Conservation (phyloP, 1,140 invertebrate species). For the Atopsyche davidsoni region DNA sequence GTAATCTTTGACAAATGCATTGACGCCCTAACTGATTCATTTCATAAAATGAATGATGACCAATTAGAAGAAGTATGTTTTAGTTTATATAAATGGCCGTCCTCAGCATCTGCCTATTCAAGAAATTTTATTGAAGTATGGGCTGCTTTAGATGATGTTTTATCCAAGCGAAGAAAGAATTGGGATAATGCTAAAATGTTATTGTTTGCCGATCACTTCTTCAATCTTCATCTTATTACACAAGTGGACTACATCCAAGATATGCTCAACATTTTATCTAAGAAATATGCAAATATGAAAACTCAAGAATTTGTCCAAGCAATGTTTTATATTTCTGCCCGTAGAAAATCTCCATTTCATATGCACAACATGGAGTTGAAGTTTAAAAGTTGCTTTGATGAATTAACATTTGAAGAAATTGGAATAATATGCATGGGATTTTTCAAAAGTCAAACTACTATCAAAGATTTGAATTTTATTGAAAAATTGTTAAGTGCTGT, state of each 20-base stretch:
- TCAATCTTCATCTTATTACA: slow-evolving; percentile 38
- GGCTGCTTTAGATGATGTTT: slow-evolving; percentile 50
- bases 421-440: slow-evolving; percentile 54
- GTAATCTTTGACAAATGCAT: slow-evolving; percentile 40
- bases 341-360: slow-evolving; percentile 37
- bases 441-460: slow-evolving; percentile 53
- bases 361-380: slow-evolving; percentile 52
- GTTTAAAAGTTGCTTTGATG: slow-evolving; percentile 39
- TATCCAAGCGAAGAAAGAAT: slow-evolving; percentile 36
- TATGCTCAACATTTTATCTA: slow-evolving; percentile 42
- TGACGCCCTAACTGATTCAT: slow-evolving; percentile 36
- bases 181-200: slow-evolving; percentile 43
- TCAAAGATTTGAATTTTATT: slow-evolving; percentile 43
- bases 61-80: slow-evolving; percentile 38
- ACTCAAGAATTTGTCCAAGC: slow-evolving; percentile 49
- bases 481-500: slow-evolving; percentile 40
- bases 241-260: slow-evolving; percentile 41
- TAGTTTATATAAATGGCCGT: slow-evolving; percentile 36
- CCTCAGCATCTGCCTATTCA: slow-evolving; percentile 31
- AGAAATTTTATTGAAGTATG: slow-evolving; percentile 49
- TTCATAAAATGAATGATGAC: slow-evolving; percentile 40
- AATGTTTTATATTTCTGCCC: slow-evolving; percentile 50
- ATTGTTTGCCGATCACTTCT: slow-evolving; percentile 47
- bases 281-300: slow-evolving; percentile 41
- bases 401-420: slow-evolving; percentile 50